Base-by-base conservation (phyloP, 2,888 invertebrate species). In the Molanna angustata region DNA sequence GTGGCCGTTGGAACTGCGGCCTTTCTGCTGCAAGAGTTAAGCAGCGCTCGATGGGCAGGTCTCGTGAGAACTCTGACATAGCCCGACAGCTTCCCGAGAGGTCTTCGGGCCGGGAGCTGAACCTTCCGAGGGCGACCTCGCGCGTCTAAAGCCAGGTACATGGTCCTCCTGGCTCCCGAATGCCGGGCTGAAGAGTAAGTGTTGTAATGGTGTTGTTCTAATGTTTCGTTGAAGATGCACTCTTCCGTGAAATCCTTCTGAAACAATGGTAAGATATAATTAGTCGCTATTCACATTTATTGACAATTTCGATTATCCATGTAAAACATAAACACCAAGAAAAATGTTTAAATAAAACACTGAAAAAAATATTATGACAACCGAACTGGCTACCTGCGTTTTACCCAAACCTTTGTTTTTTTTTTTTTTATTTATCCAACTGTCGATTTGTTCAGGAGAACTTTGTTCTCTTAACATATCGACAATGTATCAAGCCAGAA, bases 221-320 rank as follows among this genome's bases (percentile, higher is more conserved):
- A 84, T 69, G 84, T 86, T 76, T 91, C 91, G 74, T 89, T 88
- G 81, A 91, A 90, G 69, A 90, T 82, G 78, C 91, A 92, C 66
- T 88, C 87, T 69, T 87, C 85, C 68, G 84, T 85, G 79, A 86
- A 88, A 72, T 86, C 85, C 76, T 83, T 86, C 90, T 91, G 88
- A 65, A 54, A 54, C 45, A 45, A 49, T 32, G 17, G 37, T 17
- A 35, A 35, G 4, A 35, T 4, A 37, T n/a, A n/a, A n/a, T n/a
- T n/a, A n/a, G n/a, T n/a, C n/a, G n/a, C n/a, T n/a, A n/a, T n/a
- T n/a, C n/a, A n/a, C n/a, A n/a, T n/a, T n/a, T n/a, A n/a, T n/a
- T n/a, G n/a, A n/a, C n/a, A n/a, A n/a, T n/a, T n/a, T n/a, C n/a
- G n/a, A n/a, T n/a, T n/a, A n/a, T n/a, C n/a, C n/a, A n/a, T n/a